Evolutionary conservation across 2,888 invertebrate genomes (phyloP).

Genomic region (Acleris laterana): DNA sequence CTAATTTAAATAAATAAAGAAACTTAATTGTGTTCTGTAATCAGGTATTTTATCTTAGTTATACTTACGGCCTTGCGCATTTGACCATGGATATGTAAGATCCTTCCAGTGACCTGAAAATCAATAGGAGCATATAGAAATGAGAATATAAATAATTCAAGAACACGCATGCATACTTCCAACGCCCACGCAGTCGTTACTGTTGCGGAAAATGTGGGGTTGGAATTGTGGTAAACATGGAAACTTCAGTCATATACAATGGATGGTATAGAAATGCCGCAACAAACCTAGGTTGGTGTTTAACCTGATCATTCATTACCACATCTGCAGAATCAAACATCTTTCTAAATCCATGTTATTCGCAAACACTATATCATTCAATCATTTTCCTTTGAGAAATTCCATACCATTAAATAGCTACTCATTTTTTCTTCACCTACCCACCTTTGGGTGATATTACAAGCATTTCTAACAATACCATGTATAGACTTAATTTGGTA

Average conservation of each 20-base stretch:
- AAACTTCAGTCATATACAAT: conserved; percentile 3
- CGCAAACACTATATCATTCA: not conserved
- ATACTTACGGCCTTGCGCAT: conserved; percentile 80
- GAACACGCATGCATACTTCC: conserved; percentile 36
- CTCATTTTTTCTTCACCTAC: not conserved
- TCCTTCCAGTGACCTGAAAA: conserved; percentile 70
- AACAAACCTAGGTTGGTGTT: not conserved
- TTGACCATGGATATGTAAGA: conserved; percentile 72
- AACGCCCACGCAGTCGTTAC: conserved; percentile 25
- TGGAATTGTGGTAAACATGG: conserved; percentile 7
- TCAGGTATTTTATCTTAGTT: not conserved
- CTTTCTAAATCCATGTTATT: not conserved
- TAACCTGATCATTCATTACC: not conserved
- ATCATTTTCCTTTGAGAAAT: not conserved
- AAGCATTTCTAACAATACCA: not conserved
- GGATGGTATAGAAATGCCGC: not conserved
- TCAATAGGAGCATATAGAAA: conserved; percentile 34
- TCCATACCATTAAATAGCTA: not conserved
- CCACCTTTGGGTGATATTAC: not conserved
- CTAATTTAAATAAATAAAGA: too few relatives aligned
- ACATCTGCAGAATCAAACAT: not conserved
- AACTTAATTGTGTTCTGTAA: too few relatives aligned
- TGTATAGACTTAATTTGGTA: not conserved
- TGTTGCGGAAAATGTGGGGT: conserved; percentile 3
- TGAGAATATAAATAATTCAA: conserved; percentile 1